These are phyloP conservation scores for Epsilonema sp. DNA, from an alignment of 2,888 invertebrate species.

Conservation along the genomic window DNA sequence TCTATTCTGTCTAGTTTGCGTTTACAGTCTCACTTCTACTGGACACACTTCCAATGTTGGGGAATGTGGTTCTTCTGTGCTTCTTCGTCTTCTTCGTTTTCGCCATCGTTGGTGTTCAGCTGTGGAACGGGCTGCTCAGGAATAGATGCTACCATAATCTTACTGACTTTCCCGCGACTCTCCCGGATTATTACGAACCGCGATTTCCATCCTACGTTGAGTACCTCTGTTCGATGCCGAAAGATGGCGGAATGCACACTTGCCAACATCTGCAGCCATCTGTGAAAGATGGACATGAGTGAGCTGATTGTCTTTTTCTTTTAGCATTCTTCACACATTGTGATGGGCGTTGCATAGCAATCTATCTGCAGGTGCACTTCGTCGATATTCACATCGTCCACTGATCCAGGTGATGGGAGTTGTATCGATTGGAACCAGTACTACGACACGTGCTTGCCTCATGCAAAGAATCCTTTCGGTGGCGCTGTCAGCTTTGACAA, in stretches of 20 bases:
- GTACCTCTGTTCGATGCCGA: slow-evolving; percentile 78
- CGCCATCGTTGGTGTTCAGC: slow-evolving; percentile 89
- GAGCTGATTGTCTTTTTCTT: background rate
- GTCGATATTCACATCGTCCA: slow-evolving; percentile 31
- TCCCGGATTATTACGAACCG: slow-evolving; percentile 6
- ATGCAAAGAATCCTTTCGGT: slow-evolving; percentile 82
- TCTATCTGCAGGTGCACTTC: slow-evolving; percentile 13
- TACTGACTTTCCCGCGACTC: too few relatives aligned
- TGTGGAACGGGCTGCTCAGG: slow-evolving; percentile 86
- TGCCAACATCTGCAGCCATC: too few relatives aligned
- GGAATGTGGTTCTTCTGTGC: slow-evolving; percentile 75
- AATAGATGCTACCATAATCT: slow-evolving; percentile 72
- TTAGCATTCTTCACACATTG: background rate
- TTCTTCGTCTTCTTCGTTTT: slow-evolving; percentile 99
- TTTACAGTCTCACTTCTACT: slow-evolving; percentile 89
- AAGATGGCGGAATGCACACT: slow-evolving; percentile 86
- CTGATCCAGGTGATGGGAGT: slow-evolving; percentile 34
- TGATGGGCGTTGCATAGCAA: too few relatives aligned
- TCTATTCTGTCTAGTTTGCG: too few relatives aligned
- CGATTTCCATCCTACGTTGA: slow-evolving; percentile 44
- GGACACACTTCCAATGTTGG: slow-evolving; percentile 92
- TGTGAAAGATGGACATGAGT: slow-evolving; percentile 42
- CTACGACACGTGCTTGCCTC: slow-evolving; percentile 77
- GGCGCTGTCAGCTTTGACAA: slow-evolving; percentile 99
- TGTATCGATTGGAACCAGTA: slow-evolving; percentile 99